A percentile compares a stretch with the other conserved stretches of the same genome.
These are phyloP conservation scores for Drosophila ustulata DNA, from an alignment of 2,888 invertebrate genomes.

Conservation along the genomic window DNA sequence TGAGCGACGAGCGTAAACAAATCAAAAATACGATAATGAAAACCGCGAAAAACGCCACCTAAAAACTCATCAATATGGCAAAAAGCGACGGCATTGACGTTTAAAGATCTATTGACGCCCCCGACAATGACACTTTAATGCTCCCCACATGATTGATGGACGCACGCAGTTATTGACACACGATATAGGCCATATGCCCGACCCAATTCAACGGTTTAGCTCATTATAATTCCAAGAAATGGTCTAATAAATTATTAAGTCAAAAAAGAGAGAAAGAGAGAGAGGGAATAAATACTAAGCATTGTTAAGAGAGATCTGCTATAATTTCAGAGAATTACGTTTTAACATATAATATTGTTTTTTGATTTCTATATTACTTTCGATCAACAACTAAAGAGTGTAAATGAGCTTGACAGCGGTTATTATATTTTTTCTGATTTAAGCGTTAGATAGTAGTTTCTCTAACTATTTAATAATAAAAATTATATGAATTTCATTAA, in stretches of 20 bases:
- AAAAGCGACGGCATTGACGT: constrained; percentile 68
- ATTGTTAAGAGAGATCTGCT: background rate
- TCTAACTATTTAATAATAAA: too few species aligned
- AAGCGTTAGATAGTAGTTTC: too few species aligned
- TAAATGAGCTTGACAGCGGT: too few species aligned
- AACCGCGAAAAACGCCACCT: constrained; percentile 58
- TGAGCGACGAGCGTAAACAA: constrained; percentile 65
- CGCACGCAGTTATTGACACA: constrained; percentile 55
- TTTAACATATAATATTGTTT: too few species aligned
- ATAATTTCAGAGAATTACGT: background rate
- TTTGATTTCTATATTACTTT: background rate
- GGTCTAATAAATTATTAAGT: constrained; percentile 7
- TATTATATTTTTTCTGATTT: too few species aligned
- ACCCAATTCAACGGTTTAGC: constrained; percentile 21
- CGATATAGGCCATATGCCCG: constrained; percentile 58
- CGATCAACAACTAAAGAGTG: too few species aligned
- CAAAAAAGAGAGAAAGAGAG: background rate
- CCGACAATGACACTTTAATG: constrained; percentile 77
- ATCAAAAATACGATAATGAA: constrained; percentile 4
- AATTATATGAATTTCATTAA: too few species aligned
- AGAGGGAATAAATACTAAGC: background rate
- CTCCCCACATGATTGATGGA: constrained; percentile 68
- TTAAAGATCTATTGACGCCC: constrained; percentile 73
- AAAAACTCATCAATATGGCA: constrained; percentile 70
- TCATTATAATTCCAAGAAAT: constrained; percentile 39